Conservation (phyloP, 1,140 invertebrate genomes). For the Pristionchus pacificus region DNA sequence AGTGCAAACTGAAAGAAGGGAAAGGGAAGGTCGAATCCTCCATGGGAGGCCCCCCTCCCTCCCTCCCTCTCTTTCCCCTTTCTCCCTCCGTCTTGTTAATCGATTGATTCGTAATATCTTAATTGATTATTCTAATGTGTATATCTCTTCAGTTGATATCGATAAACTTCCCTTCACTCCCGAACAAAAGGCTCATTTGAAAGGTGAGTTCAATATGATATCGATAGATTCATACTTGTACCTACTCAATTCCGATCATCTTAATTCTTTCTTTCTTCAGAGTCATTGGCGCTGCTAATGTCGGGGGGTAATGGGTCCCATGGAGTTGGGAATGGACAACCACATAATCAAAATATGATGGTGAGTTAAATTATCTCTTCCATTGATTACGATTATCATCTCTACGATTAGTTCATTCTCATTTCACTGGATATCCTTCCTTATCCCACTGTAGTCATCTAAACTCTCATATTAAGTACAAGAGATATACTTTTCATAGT, state of each 20-base stretch:
- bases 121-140: conserved; percentile 3
- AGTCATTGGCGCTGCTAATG: not conserved
- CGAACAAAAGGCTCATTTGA: conserved; percentile 9
- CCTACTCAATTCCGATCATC: conserved; percentile 8
- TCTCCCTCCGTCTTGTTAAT: not conserved
- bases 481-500: too few relatives aligned
- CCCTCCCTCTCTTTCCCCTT: conserved; percentile 3
- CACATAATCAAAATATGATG: not conserved
- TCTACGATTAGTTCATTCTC: too few relatives aligned
- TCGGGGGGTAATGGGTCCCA: not conserved
- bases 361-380: not conserved
- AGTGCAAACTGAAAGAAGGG: not conserved
- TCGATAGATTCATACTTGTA: conserved; percentile 18
- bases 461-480: too few relatives aligned
- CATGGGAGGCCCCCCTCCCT: not conserved
- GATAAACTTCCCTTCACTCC: not conserved
- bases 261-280: not conserved
- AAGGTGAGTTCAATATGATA: conserved; percentile 7
- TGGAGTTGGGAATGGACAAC: conserved; percentile 1
- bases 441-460: too few relatives aligned
- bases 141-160: not conserved
- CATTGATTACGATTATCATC: conserved; percentile 9
- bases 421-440: too few relatives aligned
- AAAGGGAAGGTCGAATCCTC: conserved; percentile 1
- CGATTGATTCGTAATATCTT: not conserved